These are phyloP conservation scores for Podotricha telesiphe DNA, from an alignment of 2,888 invertebrate species.

Conservation along the genomic window DNA sequence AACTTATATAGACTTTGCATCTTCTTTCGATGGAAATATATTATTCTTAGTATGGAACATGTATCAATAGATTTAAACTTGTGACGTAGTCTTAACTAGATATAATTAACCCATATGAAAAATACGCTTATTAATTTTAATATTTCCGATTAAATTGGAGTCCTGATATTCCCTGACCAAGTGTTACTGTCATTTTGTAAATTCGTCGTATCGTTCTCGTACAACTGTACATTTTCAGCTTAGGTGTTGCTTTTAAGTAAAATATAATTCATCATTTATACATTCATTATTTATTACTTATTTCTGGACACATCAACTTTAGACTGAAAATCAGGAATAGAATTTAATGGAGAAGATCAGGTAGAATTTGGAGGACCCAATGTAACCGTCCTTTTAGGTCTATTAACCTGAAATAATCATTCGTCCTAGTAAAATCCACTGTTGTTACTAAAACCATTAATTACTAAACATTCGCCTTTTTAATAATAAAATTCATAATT, in stretches of 20 bases:
- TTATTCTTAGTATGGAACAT: conserved; percentile 3
- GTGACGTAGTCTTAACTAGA: conserved; percentile 42
- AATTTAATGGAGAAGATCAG: conserved; percentile 47
- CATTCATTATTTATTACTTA: conserved; percentile 25
- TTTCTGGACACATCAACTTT: conserved; percentile 46
- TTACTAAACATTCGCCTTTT: not conserved
- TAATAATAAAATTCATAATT: not conserved
- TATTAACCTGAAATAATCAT: conserved; percentile 51
- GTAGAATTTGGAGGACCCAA: conserved; percentile 55
- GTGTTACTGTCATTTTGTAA: conserved; percentile 77
- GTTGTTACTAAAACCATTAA: conserved; percentile 7
- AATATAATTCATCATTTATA: conserved; percentile 4
- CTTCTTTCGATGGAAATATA: conserved; percentile 35
- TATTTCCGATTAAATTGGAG: conserved; percentile 82
- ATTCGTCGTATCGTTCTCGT: conserved; percentile 71
- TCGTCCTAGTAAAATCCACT: conserved; percentile 23
- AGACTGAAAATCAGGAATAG: conserved; percentile 57
- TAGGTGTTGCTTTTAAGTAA: conserved; percentile 37
- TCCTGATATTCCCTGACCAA: conserved; percentile 83
- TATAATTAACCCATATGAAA: conserved; percentile 75
- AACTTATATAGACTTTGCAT: conserved; percentile 40
- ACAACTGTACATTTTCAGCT: conserved; percentile 52
- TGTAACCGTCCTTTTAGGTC: conserved; percentile 71
- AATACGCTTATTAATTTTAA: conserved; percentile 84
- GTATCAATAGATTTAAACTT: conserved; percentile 33